Percentiles rank a stretch among this genome's conserved stretches.
Conservation (phyloP, 2,888 invertebrate species). For the Chydorus sphaericus region DNA sequence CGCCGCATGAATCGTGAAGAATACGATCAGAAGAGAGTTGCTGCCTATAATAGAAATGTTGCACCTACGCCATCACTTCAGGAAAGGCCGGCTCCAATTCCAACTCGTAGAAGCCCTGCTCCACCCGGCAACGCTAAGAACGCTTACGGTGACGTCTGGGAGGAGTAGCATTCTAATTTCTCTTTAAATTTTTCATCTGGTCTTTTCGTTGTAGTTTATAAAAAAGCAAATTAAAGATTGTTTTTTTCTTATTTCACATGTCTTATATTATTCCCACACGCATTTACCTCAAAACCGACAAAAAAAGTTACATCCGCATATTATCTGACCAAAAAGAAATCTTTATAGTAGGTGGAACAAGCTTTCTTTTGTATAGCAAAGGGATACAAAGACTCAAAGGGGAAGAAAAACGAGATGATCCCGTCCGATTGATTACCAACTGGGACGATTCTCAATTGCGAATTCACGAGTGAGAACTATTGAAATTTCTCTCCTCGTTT, state of each 20-base stretch:
- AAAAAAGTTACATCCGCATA: too few species aligned
- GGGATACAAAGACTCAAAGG: too few species aligned
- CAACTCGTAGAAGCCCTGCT: neutral
- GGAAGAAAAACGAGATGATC: too few species aligned
- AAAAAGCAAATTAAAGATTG: neutral
- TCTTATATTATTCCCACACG: too few species aligned
- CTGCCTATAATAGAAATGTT: conserved; percentile 21
- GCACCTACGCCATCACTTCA: neutral
- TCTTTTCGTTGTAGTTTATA: neutral
- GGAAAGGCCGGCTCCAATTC: neutral
- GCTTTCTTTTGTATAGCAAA: too few species aligned
- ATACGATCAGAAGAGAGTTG: conserved; percentile 32
- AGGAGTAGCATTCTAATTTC: too few species aligned
- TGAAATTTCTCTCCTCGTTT: too few species aligned
- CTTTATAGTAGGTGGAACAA: neutral
- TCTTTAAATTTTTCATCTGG: neutral
- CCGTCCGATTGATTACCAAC: too few species aligned
- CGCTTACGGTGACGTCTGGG: conserved; percentile 20
- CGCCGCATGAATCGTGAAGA: conserved; percentile 53
- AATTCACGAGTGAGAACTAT: too few species aligned
- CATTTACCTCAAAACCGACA: too few species aligned
- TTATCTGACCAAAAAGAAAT: too few species aligned
- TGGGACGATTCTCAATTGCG: too few species aligned
- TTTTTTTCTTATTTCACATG: neutral
- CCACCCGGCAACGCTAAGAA: conserved; percentile 14